Evolutionary conservation across 1,140 invertebrate species (phyloP), one percentile per base, ranked within the genome.

Genomic region (Drosophila pruinosa): DNA sequence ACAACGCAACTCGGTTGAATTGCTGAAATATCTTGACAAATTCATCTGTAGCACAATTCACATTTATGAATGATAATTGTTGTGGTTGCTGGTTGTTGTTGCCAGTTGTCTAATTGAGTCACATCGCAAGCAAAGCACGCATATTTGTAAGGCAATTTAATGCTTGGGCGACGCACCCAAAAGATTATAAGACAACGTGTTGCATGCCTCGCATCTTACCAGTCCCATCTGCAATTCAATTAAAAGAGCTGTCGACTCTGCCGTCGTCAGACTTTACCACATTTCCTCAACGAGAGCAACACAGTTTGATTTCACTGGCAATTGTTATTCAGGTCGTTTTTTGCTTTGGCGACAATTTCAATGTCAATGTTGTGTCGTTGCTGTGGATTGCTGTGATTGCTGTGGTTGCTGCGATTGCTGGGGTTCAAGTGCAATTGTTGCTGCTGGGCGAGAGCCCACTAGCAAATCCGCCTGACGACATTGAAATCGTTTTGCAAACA

Each of bases 331-430:
- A 64, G 53, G 26, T 47, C 43, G 22, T 15, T 28, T 28, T 1
- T 19, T 43, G 6, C 28, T 47, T 22, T 26, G 57, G 41, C 43
- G 57, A 21, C 57, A 53, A 61, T 72, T 80, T 83, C 80, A 83
- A 83, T 83, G 79, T 83, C 79, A 83, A 85, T 83, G 79, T 38
- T 82, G 50, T 43, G 50, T 50, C 15, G 17, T 59, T 31, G 43
- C 7, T 47, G 43, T 24, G 34, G 57, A 3, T 36, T 73, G 65
- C 17, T 75, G 39, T 15, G 31, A 43, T 22, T 50, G 31, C 31
- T 10, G 45, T 38, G 41, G 41, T 28, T 36, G 63, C 6, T 57
- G 41, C 26, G 43, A n/a, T n/a, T n/a, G n/a, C n/a, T n/a, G 58
- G 58, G 41, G 67, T 70, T 70, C 67, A 70, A 70, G 67, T 63